A percentile compares a stretch with the other conserved stretches of the same genome.
Evolutionary conservation across 2,888 invertebrate genomes (phyloP).

Genomic region (Epinotia nisella): DNA sequence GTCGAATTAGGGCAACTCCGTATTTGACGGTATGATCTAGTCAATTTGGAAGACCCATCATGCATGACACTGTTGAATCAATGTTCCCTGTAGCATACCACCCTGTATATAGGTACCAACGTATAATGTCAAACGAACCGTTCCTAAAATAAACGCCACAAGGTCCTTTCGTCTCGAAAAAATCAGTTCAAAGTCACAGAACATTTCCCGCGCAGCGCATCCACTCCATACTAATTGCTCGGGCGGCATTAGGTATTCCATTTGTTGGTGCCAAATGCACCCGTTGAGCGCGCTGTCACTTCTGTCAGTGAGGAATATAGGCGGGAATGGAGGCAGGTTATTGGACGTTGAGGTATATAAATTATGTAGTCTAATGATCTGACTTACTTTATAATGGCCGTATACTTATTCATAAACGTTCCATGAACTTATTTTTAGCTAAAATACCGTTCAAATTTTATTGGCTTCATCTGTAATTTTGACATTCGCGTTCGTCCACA

Average conservation of each 20-base stretch:
- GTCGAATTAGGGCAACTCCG: too few relatives aligned
- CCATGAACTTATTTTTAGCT: too few relatives aligned
- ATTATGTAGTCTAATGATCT: too few relatives aligned
- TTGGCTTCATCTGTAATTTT: too few relatives aligned
- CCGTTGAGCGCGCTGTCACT: constrained; percentile 11
- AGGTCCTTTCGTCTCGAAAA: not conserved
- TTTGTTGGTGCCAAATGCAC: constrained; percentile 13
- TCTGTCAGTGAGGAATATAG: not conserved
- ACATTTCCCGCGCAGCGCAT: constrained; percentile 12
- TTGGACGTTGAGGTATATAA: not conserved
- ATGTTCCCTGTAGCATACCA: too few relatives aligned
- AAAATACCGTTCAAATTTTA: too few relatives aligned
- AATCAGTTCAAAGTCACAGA: constrained; percentile 20
- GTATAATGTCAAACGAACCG: not conserved
- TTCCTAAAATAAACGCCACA: not conserved
- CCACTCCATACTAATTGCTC: constrained; percentile 24
- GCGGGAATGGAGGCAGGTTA: not conserved
- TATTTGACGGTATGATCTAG: too few relatives aligned
- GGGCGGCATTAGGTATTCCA: constrained; percentile 16
- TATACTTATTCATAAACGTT: too few relatives aligned
- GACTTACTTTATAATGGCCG: not conserved
- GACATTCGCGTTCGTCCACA: too few relatives aligned
- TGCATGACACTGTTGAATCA: too few relatives aligned
- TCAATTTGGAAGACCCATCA: too few relatives aligned
- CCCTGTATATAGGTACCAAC: too few relatives aligned